Evolutionary conservation across 2,797 vertebrate genomes (phyloP), one percentile per base, ranked within the genome.

Genomic region (Arctocebus calabarensis): DNA sequence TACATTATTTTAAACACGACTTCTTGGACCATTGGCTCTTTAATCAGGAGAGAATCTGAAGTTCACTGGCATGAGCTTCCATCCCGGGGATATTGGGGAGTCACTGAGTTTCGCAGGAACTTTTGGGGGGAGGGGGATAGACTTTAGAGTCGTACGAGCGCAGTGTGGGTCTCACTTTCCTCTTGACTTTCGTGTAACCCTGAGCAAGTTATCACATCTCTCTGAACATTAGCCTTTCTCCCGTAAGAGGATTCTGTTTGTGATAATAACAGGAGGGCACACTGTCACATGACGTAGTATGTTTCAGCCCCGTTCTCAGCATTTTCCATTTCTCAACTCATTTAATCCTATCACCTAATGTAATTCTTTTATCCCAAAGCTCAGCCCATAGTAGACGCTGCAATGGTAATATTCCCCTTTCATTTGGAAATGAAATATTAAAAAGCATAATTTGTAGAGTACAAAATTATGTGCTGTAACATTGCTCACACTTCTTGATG

Each of bases 341-440:
- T 43, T 64, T 81, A 82, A 87, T 83, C 70, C 27, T 9, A 43
- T 64, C 40, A 57, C 59, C 40, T 61, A n/a, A 70, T 10, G 0
- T 52, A 32, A 88, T 45, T 96, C 57, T 90, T 52, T 86, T 52
- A 55, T 70, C 25, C 77, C 22, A 73, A 90, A 91, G 27, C 23
- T n/a, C 17, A 37, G 48, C 25, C 48, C 23, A 23, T 19, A 32
- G 57, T 25, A 91, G 84, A 55, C 16, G 40, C 8, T n/a, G 17
- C 11, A 84, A 17, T 45, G 17, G 34, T 16, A 55, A 37, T 62
- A 40, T 9, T 7, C 16, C 5, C 2, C 32, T 93, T 92, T 55
- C 45, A 66, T 62, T 82, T 40, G 70, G 62, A 93, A 90, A 57
- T 87, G 8, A 94, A 87, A 91, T 88, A 70, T 74, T 81, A 74